phyloP scores from a whole-genome alignment of 1,140 invertebrate species.

The Eriosoma lanigerum region DNA sequence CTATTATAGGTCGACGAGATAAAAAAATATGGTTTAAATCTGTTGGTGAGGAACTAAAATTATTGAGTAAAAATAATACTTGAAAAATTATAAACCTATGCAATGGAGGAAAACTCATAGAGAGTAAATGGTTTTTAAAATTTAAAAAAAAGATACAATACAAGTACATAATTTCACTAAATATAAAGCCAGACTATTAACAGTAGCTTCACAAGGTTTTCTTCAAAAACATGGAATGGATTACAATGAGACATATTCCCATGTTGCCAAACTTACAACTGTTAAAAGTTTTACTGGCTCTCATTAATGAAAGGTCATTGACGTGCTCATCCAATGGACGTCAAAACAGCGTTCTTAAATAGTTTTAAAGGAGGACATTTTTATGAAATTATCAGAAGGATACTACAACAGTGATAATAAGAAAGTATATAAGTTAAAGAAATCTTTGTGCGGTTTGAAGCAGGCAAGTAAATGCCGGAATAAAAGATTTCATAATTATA shows the following conservation, averaged over 20 bases:
- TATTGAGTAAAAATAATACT: too few relatives aligned
- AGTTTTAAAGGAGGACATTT: slow-evolving; percentile 57
- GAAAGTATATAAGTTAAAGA: slow-evolving; percentile 55
- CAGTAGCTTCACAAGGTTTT: slow-evolving; percentile 47
- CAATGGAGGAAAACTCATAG: background rate
- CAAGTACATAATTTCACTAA: background rate
- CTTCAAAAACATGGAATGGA: slow-evolving; percentile 27
- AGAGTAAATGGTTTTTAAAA: slow-evolving; percentile 45
- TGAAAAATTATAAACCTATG: too few relatives aligned
- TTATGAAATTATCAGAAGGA: slow-evolving; percentile 56
- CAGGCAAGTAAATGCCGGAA: slow-evolving; percentile 55
- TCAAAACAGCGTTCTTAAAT: slow-evolving; percentile 59
- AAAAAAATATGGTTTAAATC: too few relatives aligned
- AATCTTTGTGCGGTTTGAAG: slow-evolving; percentile 56
- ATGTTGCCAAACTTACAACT: slow-evolving; percentile 31
- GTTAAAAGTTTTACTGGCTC: slow-evolving; percentile 15
- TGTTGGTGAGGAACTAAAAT: too few relatives aligned
- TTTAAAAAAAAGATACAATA: background rate
- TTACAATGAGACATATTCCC: slow-evolving; percentile 39
- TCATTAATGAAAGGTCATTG: background rate
- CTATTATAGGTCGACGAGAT: too few relatives aligned
- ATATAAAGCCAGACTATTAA: slow-evolving; percentile 47
- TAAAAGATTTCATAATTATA: slow-evolving; percentile 54
- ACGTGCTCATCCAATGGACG: slow-evolving; percentile 57
- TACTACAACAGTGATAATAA: slow-evolving; percentile 29